Base-by-base conservation (phyloP, 2,797 vertebrate genomes). In the Meriones psammophilus region DNA sequence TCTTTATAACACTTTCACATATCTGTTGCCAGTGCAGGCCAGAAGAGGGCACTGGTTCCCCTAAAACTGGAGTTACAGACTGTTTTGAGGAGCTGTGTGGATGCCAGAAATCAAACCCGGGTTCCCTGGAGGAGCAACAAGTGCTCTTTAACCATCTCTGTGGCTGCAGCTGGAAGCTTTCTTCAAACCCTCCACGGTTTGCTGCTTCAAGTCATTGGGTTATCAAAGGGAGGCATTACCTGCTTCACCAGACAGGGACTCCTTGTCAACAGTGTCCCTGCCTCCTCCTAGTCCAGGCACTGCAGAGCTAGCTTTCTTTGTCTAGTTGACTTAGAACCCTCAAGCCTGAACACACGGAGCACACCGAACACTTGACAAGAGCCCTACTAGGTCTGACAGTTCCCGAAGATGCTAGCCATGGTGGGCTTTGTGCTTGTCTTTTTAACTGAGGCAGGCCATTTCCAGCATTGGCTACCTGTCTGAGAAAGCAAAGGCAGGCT, bases 371-470 rank as follows among this genome's bases (percentile, higher is more conserved):
- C 17, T 5, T 66, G 78, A 83, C 92, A 15, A 26, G 20, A 6
- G 4, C 58, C 9, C 66, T 12, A 1, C 30, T 1, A 18, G 26
- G n/a, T 62, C 64, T 36, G 50, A 28, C 13, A 18, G 2, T 36
- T 66, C 80, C 92, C 8, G 28, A 74, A 76, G 76, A 8, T 0
- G 9, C 3, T 2, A 81, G n/a, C 50, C 1, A 0, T 0, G 5
- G 13, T 7, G 8, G 50, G 50, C 50, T 50, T 8, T 50, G 50
- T 50, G 50, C 50, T 50, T 50, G 50, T 50, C 50, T 50, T 50
- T 50, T 9, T 50, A 10, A 50, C 8, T 50, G 50, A 50, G 50
- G 50, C 50, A 17, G 22, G 50, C 42, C 26, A 73, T 50, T n/a
- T 50, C 30, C 3, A 3, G 77, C 5, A 5, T n/a, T 3, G 24